Percentiles rank a stretch among this genome's conserved stretches.
These are phyloP conservation scores for Sciurus vulgaris DNA, from an alignment of 2,797 vertebrate species.

Conservation along the genomic window DNA sequence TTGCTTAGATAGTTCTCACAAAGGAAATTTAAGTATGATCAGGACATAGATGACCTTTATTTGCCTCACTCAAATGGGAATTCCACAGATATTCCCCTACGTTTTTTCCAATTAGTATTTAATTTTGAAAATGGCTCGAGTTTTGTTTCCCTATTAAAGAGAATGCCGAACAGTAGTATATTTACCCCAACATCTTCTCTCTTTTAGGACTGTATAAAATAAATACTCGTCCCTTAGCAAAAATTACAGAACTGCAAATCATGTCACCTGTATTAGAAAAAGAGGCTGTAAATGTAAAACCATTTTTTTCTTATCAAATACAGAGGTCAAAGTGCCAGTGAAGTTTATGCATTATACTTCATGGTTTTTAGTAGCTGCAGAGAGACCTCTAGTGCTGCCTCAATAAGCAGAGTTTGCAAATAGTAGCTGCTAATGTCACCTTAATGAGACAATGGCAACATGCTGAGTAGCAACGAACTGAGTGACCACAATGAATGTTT, in stretches of 20 bases:
- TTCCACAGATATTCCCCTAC: constrained; percentile 64
- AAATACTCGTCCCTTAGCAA: neutral
- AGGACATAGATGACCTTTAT: constrained; percentile 40
- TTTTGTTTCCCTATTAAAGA: constrained; percentile 51
- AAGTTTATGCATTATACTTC: constrained; percentile 67
- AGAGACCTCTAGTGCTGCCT: constrained; percentile 78
- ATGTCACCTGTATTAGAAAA: constrained; percentile 10
- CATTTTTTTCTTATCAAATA: constrained; percentile 28
- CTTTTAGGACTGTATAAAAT: constrained; percentile 10
- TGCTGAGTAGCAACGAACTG: constrained; percentile 74
- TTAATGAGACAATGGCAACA: constrained; percentile 84
- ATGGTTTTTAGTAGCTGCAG: constrained; percentile 64
- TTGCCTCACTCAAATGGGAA: constrained; percentile 63
- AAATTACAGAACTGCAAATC: constrained; percentile 63
- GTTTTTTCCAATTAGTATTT: constrained; percentile 60
- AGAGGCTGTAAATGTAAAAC: constrained; percentile 9
- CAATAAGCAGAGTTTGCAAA: constrained; percentile 75
- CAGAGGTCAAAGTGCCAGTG: constrained; percentile 64
- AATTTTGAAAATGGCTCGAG: constrained; percentile 32
- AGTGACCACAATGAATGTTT: constrained; percentile 76
- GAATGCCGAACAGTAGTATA: neutral
- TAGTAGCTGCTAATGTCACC: constrained; percentile 82
- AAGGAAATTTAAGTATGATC: constrained; percentile 35
- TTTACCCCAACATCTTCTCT: neutral
- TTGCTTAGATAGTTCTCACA: constrained; percentile 61